phyloP scores from a whole-genome alignment of 1,140 invertebrate genomes.

The Bombus fervidus region DNA sequence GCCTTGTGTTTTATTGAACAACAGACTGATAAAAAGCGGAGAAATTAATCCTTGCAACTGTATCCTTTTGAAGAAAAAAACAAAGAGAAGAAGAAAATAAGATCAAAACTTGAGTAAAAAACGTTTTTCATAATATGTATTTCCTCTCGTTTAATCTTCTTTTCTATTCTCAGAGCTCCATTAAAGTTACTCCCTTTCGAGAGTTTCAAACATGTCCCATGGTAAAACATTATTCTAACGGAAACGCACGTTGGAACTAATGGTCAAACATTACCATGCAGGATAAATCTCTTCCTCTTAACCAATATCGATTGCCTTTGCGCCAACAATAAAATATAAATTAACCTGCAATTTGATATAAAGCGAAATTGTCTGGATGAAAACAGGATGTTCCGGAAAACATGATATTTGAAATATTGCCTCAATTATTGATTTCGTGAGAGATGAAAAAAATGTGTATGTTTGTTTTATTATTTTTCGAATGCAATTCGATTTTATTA shows the following conservation, averaged over 20 bases:
- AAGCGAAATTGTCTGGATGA: neutral
- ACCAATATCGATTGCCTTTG: neutral
- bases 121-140: neutral
- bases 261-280: neutral
- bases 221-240: neutral
- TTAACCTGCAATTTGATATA: neutral
- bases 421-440: neutral
- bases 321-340: conserved; percentile 6
- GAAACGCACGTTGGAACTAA: neutral
- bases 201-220: too few species aligned
- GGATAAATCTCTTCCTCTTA: conserved; percentile 11
- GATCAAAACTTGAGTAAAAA: neutral
- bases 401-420: neutral
- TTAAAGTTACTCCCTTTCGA: too few species aligned
- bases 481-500: too few species aligned
- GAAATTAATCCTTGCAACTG: neutral
- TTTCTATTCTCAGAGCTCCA: neutral
- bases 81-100: neutral
- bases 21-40: neutral
- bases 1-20: neutral
- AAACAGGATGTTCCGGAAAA: neutral
- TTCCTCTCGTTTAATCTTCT: too few species aligned
- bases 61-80: neutral
- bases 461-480: neutral
- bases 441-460: neutral